Percentiles rank a stretch among this genome's conserved stretches.
phyloP scores from a whole-genome alignment of 2,888 invertebrate species.

The Piscicola geometra region DNA sequence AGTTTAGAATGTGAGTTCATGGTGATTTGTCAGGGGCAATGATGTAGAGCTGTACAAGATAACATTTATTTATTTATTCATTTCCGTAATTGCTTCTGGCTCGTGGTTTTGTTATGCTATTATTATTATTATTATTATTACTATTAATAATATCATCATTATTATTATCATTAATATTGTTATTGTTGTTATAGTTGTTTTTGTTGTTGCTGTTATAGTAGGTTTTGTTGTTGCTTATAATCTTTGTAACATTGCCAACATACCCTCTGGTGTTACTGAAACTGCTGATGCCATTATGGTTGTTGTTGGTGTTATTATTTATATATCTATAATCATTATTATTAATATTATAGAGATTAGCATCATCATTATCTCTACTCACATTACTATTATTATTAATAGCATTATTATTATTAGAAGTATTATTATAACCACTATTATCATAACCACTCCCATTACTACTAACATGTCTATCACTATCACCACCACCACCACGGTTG shows the following conservation, averaged over 20 bases:
- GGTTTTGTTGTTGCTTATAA: not conserved
- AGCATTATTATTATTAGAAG: not conserved
- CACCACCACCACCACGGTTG: not conserved
- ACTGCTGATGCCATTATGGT: not conserved
- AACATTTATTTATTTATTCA: constrained; percentile 46
- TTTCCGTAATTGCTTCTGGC: constrained; percentile 51
- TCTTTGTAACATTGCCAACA: not conserved
- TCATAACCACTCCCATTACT: not conserved
- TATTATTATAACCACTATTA: constrained; percentile 19
- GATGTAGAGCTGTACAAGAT: constrained; percentile 30
- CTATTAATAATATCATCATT: constrained; percentile 23
- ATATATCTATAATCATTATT: constrained; percentile 4
- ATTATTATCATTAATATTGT: not conserved
- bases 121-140: constrained; percentile 24
- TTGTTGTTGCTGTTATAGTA: constrained; percentile 7
- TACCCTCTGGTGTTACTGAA: too few species aligned
- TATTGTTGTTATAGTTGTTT: not conserved
- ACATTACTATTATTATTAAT: constrained; percentile 19
- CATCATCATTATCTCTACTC: not conserved
- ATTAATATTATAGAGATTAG: constrained; percentile 12
- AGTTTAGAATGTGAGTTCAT: too few species aligned
- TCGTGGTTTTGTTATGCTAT: constrained; percentile 42
- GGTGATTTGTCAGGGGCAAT: too few species aligned
- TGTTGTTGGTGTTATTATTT: constrained; percentile 16
- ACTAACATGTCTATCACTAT: not conserved